phyloP scores from a whole-genome alignment of 2,888 invertebrate species.

The Polydrusus pterygomalis region DNA sequence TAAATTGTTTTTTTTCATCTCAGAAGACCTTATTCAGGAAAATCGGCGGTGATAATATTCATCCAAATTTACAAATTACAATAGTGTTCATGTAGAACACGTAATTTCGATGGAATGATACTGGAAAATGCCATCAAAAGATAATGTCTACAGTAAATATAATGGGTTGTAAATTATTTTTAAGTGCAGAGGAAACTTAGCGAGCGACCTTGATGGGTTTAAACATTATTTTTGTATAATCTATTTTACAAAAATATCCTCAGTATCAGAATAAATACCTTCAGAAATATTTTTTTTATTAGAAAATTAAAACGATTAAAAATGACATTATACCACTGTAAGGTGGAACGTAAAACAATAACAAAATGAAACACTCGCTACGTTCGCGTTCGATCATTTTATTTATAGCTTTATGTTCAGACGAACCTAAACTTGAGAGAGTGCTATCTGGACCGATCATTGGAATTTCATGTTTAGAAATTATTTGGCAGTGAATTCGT shows the following conservation, averaged over 20 bases:
- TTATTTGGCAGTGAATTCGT: conserved; percentile 55
- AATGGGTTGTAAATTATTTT: too few relatives aligned
- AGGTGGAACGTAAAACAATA: conserved; percentile 29
- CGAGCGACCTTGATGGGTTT: background rate
- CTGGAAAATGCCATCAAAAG: too few relatives aligned
- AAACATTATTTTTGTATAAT: background rate
- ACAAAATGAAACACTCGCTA: conserved; percentile 18
- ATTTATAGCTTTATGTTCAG: conserved; percentile 37
- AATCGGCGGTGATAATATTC: too few relatives aligned
- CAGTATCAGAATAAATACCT: too few relatives aligned
- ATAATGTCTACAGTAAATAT: too few relatives aligned
- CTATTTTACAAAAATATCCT: too few relatives aligned
- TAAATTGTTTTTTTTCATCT: too few relatives aligned
- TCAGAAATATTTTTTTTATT: background rate
- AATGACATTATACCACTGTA: conserved; percentile 15
- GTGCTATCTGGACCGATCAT: conserved; percentile 41
- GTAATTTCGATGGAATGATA: too few relatives aligned
- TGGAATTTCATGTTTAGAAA: conserved; percentile 54
- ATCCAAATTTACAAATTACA: too few relatives aligned
- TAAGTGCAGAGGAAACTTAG: too few relatives aligned
- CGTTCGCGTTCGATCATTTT: conserved; percentile 28
- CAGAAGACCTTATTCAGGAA: too few relatives aligned
- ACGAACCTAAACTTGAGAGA: conserved; percentile 33
- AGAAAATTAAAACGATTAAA: background rate
- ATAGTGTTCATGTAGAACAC: too few relatives aligned